A percentile compares a stretch with the other conserved stretches of the same genome.
Evolutionary conservation across 2,113 vertebrate species (phyloP).

Genomic region (Cyprinus carpio): DNA sequence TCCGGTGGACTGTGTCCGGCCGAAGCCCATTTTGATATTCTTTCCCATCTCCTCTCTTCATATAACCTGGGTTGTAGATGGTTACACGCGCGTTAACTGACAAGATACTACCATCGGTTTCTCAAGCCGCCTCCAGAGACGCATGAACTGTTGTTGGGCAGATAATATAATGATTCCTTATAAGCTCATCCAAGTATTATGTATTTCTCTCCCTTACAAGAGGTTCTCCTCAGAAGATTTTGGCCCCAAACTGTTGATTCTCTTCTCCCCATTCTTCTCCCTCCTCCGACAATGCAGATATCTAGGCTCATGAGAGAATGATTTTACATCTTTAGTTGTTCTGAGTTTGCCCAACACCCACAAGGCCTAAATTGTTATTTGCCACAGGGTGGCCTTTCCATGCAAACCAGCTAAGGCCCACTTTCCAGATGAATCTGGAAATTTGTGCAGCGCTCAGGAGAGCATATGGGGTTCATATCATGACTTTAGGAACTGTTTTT

Average conservation of each 20-base stretch:
- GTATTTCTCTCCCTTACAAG: too few species aligned
- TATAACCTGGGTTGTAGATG: slow-evolving; percentile 44
- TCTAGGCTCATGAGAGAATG: too few species aligned
- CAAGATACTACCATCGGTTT: slow-evolving; percentile 51
- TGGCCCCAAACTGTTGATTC: too few species aligned
- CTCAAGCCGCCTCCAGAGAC: too few species aligned
- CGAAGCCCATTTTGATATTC: slow-evolving; percentile 57
- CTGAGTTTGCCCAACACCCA: slow-evolving; percentile 63
- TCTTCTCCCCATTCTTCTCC: too few species aligned
- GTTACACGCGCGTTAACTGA: slow-evolving; percentile 44
- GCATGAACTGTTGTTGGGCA: slow-evolving; percentile 53
- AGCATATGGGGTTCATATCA: slow-evolving; percentile 70
- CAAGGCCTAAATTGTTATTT: slow-evolving; percentile 58
- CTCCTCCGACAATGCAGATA: too few species aligned
- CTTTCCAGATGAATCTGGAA: slow-evolving; percentile 49
- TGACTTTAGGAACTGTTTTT: slow-evolving; percentile 70
- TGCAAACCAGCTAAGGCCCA: too few species aligned
- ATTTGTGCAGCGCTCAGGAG: slow-evolving; percentile 64
- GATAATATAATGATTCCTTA: too few species aligned
- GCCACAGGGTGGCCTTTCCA: slow-evolving; percentile 59
- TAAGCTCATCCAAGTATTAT: too few species aligned
- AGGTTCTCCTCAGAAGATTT: too few species aligned
- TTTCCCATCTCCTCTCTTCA: slow-evolving; percentile 54
- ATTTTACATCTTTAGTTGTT: too few species aligned
- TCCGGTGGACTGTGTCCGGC: slow-evolving; percentile 58